Base-by-base conservation (phyloP, 2,113 vertebrate genomes). In the Xenotilapia longispinis region DNA sequence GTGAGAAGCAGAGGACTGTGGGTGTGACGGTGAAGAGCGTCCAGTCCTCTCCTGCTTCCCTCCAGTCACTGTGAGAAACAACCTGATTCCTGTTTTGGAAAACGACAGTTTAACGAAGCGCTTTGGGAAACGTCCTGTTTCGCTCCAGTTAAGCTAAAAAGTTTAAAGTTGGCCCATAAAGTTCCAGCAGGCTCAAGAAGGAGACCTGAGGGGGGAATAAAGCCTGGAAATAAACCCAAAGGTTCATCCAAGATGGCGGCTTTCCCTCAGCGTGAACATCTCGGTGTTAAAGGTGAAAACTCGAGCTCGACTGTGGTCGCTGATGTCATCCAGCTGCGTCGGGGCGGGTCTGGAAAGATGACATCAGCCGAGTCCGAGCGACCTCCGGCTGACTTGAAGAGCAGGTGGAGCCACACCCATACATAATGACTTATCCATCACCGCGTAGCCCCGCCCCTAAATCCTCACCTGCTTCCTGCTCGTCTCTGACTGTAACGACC, bases 401-500 rank as follows among this genome's bases (percentile, higher is more conserved):
- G 38, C 38, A 14, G 2, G 0, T 23, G n/a, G 65, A 42, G 28
- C 58, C 9, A 63, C 31, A 63, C 28, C 15, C 15, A 63, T 63
- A 33, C 28, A 33, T 60, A 33, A 60, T 40, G 33, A 14, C 65
- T 15, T 23, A 6, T n/a, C 19, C 19, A 21, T 73, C 38, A 26
- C 21, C 0, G 7, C 0, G 12, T 42, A 70, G 33, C 12, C 36
- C 12, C 36, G 1, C 63, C 63, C 12, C 28, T 0, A 23, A 70
- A 15, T 14, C 36, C 63, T 40, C 19, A 63, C 63, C 36, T 40
- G 38, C 13, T 6, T 73, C 38, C 68, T 73, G 68, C 68, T 42
- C 40, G 8, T 26, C 38, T 14, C 3, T 15, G 5, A 9, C 7
- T 63, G 58, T 63, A 19, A 63, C 4, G 15, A 6, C 15, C 28